phyloP scores from a whole-genome alignment of 2,113 vertebrate species.

The Anser brachyrhynchus region DNA sequence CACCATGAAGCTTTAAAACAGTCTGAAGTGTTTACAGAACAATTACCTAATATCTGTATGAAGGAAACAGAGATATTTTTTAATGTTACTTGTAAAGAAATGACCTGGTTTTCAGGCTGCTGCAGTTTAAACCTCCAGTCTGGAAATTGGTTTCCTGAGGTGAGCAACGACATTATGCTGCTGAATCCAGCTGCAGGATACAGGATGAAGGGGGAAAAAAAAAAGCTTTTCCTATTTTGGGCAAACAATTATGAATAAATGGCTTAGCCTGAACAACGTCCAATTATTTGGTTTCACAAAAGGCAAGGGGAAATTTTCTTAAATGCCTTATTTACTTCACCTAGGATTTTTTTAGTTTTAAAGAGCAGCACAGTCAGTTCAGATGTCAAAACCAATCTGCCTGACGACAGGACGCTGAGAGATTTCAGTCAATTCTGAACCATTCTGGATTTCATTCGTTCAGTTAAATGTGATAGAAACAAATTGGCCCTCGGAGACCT shows the following conservation, averaged over 20 bases:
- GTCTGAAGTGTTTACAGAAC: neutral
- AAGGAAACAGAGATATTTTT: neutral
- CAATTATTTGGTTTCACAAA: neutral
- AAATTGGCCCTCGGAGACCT: neutral
- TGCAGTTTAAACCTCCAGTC: neutral
- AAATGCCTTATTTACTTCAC: neutral
- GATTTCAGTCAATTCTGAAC: neutral
- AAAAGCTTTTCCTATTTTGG: neutral
- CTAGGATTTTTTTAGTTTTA: neutral
- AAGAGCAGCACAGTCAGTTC: neutral
- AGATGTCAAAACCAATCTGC: neutral
- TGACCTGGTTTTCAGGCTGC: neutral
- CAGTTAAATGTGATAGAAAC: neutral
- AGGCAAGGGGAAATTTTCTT: neutral
- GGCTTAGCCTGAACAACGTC: neutral
- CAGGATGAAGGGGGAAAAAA: neutral
- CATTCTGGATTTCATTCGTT: neutral
- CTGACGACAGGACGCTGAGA: neutral
- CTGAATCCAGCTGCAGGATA: neutral
- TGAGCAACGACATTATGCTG: neutral
- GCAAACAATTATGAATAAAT: neutral
- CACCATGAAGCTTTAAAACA: neutral
- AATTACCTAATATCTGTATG: neutral
- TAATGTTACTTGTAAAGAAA: neutral
- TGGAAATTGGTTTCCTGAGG: neutral